Evolutionary conservation across 2,113 vertebrate genomes (phyloP).

Genomic region (Sus scrofa): DNA sequence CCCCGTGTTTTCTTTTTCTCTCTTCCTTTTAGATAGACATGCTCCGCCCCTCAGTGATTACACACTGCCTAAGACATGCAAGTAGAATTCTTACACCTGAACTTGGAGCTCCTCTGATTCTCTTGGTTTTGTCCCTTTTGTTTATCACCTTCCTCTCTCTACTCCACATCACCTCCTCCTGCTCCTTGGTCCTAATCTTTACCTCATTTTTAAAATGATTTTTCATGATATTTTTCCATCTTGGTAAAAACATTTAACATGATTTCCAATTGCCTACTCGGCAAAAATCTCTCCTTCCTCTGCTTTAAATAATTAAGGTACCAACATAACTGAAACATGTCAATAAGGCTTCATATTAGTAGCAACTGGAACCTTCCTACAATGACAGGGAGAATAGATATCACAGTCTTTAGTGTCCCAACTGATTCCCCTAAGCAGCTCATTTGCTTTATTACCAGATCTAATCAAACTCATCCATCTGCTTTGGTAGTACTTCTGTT

Average conservation of each 20-base stretch:
- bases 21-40: neutral
- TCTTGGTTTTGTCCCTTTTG: neutral
- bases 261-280: neutral
- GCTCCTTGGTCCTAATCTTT: neutral
- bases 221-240: neutral
- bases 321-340: neutral
- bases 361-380: neutral
- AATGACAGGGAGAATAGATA: neutral
- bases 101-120: neutral
- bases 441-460: neutral
- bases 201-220: neutral
- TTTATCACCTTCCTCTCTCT: neutral
- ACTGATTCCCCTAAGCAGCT: neutral
- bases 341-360: neutral
- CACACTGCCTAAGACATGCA: neutral
- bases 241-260: neutral
- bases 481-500: neutral
- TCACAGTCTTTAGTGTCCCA: neutral
- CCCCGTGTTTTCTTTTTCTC: neutral
- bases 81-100: neutral
- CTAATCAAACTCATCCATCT: neutral
- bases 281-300: neutral
- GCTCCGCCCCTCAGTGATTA: neutral
- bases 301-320: slow-evolving; percentile 29
- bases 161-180: neutral